Evolutionary conservation across 2,888 invertebrate genomes (phyloP).

Genomic region (Torymus auratus): DNA sequence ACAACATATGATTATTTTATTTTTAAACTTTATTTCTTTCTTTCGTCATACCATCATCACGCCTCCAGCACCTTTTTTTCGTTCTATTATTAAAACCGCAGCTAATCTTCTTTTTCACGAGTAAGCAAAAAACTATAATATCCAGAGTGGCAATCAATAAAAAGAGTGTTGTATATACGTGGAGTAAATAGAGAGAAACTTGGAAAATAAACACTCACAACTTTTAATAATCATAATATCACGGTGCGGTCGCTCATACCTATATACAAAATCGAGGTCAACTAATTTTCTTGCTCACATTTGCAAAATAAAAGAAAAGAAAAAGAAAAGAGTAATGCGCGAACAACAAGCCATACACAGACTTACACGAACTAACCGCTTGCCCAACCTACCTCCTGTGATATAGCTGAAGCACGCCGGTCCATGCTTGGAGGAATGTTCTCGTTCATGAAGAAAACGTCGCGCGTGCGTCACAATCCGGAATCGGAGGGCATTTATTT

Average conservation of each 20-base stretch:
- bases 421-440: constrained; percentile 95
- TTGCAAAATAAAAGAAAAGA: too few relatives aligned
- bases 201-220: constrained; percentile 1
- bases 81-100: background rate
- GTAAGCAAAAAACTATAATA: too few relatives aligned
- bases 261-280: too few relatives aligned
- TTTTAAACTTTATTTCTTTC: too few relatives aligned
- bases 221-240: background rate
- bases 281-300: too few relatives aligned
- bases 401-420: constrained; percentile 76
- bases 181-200: too few relatives aligned
- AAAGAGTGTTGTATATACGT: background rate
- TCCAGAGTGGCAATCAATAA: background rate
- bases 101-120: too few relatives aligned
- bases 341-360: background rate
- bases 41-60: constrained; percentile 12
- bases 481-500: constrained; percentile 91
- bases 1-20: too few relatives aligned
- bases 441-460: constrained; percentile 91
- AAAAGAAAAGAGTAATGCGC: too few relatives aligned
- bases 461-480: constrained; percentile 80
- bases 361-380: constrained; percentile 47
- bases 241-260: constrained; percentile 3
- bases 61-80: background rate
- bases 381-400: constrained; percentile 34